phyloP scores from a whole-genome alignment of 2,113 vertebrate genomes.

The Aphelocoma coerulescens region DNA sequence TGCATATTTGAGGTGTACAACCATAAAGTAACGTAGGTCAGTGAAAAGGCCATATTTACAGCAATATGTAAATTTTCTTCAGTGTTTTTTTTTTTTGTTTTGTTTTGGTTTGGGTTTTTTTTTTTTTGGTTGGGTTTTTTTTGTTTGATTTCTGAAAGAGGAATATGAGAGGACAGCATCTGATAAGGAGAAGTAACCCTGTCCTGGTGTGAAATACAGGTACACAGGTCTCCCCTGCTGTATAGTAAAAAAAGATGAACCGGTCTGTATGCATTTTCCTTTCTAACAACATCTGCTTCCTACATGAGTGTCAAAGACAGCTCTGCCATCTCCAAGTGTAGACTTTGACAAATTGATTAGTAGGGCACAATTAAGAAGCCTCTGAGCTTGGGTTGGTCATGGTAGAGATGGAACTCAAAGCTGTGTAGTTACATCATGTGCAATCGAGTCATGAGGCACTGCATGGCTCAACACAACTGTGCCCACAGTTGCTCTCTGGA shows the following conservation, averaged over 20 bases:
- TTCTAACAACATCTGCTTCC: not conserved
- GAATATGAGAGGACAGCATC: not conserved
- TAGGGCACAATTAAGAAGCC: not conserved
- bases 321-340: accelerated
- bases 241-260: not conserved
- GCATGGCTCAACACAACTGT: not conserved
- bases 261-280: not conserved
- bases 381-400: not conserved
- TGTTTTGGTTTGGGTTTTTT: accelerated
- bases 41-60: not conserved
- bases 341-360: not conserved
- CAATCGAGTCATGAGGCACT: accelerated
- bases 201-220: not conserved
- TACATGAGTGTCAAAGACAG: not conserved
- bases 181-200: not conserved
- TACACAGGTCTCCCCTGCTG: not conserved
- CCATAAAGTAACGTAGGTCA: not conserved
- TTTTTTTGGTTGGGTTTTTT: not conserved
- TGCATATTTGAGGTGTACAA: not conserved
- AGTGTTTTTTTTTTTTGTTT: not conserved
- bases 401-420: not conserved
- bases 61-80: not conserved
- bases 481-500: not conserved
- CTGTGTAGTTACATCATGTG: not conserved
- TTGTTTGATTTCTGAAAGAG: not conserved